Base-by-base conservation (phyloP, 53 echinoderm and acorn worm species). In the Luidia sarsii region DNA sequence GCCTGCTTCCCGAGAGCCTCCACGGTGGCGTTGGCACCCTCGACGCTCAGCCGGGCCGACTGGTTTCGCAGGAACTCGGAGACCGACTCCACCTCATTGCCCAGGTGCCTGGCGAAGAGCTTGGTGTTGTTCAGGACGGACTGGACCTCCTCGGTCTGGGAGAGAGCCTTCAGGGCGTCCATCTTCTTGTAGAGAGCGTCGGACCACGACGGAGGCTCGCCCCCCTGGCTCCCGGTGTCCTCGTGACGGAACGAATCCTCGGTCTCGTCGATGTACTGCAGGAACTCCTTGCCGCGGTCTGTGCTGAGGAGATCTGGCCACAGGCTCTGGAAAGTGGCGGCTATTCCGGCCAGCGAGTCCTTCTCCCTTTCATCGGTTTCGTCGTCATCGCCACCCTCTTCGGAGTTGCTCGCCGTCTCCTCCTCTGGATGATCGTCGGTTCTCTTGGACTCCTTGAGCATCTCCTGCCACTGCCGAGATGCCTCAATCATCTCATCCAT, bases 61-160 rank as follows among this genome's bases (percentile, higher is more conserved):
- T 64, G 64, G 64, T 84, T 84, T 53, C 46, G 71, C 38, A 84
- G 62, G 25, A 57, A 59, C 31, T 56, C 85, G 27, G 73, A 39
- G 7, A 43, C 75, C 15, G 65, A 62, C 50, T 72, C 68, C 19
- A 75, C 16, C 60, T 75, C 61, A n/a, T 43, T 60, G 15, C 43
- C 39, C 45, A 75, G 24, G 19, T 75, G 59, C 29, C 18, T 9
- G 15, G 45, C 45, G 16, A 75, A 31, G 29, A 75, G 34, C 54
- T 75, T 57, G 29, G 75, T 59, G 75, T 75, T 75, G 20, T 75
- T 75, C 20, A 75, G 3, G 21, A 75, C 20, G 6, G 32, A 29
- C 37, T 75, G 75, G 23, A 60, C 60, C 27, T 61, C 41, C 27
- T 75, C 75, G 2, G 75, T 59, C 20, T 75, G 43, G 9, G 75